These are phyloP conservation scores for Rutpela maculata DNA, from an alignment of 2,888 invertebrate species.

Conservation along the genomic window DNA sequence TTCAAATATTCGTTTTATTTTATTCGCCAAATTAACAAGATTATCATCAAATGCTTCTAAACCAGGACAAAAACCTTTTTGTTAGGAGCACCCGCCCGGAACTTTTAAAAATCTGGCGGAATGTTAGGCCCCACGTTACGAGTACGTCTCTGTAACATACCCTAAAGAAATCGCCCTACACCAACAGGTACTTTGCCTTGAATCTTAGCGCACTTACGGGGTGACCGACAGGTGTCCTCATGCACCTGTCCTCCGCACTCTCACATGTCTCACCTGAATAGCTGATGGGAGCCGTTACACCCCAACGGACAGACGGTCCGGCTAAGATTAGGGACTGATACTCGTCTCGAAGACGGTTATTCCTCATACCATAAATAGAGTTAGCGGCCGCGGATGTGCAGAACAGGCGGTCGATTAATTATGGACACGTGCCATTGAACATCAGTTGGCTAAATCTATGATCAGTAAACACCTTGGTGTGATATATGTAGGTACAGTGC, in stretches of 20 bases:
- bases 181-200: conserved; percentile 35
- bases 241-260: conserved; percentile 67
- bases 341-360: conserved; percentile 38
- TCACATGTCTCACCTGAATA: conserved; percentile 70
- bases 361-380: conserved; percentile 35
- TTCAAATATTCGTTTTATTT: too few relatives aligned
- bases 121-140: neutral
- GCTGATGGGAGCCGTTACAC: conserved; percentile 68
- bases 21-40: too few relatives aligned
- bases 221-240: conserved; percentile 64
- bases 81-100: too few relatives aligned
- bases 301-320: conserved; percentile 57
- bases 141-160: conserved; percentile 33
- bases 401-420: conserved; percentile 39
- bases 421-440: conserved; percentile 31
- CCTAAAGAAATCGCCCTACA: conserved; percentile 28
- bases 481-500: conserved; percentile 20
- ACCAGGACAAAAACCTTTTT: too few relatives aligned
- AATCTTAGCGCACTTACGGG: conserved; percentile 50
- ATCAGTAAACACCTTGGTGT: conserved; percentile 10
- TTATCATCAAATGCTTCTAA: too few relatives aligned
- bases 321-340: conserved; percentile 42
- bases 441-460: conserved; percentile 32
- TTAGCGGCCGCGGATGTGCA: conserved; percentile 35
- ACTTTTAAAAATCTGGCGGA: too few relatives aligned